Evolutionary conservation across 2,113 vertebrate species (phyloP).

Genomic region (Hystrix cristata): DNA sequence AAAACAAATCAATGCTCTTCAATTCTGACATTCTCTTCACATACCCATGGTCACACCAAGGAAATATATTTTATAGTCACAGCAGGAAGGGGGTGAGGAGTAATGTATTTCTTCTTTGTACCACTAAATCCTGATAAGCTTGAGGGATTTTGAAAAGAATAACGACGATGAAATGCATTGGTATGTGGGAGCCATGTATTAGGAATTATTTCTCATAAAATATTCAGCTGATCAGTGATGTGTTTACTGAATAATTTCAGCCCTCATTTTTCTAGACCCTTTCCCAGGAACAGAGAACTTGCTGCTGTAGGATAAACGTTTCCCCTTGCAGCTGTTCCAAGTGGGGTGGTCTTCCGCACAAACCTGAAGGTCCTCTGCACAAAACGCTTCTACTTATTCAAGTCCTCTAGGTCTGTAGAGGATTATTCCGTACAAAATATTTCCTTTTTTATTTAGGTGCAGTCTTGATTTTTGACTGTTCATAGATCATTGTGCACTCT

Average conservation of each 20-base stretch:
- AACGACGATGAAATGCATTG: neutral
- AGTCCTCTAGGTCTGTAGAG: neutral
- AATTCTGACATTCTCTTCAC: neutral
- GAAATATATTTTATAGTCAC: neutral
- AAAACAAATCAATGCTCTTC: conserved; percentile 27
- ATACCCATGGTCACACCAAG: neutral
- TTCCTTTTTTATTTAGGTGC: neutral
- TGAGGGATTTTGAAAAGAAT: conserved; percentile 37
- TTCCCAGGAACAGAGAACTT: neutral
- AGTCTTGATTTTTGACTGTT: neutral
- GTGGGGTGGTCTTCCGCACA: neutral
- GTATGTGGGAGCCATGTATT: neutral
- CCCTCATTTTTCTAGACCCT: neutral
- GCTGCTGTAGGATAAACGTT: neutral
- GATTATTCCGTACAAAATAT: neutral
- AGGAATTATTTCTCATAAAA: neutral
- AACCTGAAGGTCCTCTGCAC: neutral
- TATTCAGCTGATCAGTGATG: conserved; percentile 2
- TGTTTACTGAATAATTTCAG: conserved; percentile 7
- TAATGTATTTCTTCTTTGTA: neutral
- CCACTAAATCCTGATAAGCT: conserved; percentile 28
- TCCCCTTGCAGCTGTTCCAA: neutral
- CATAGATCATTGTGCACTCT: neutral
- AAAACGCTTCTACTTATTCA: neutral
- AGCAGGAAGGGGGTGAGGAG: neutral